Conservation (phyloP, 2,797 vertebrate genomes). For the Pseudomugil tenellus region DNA sequence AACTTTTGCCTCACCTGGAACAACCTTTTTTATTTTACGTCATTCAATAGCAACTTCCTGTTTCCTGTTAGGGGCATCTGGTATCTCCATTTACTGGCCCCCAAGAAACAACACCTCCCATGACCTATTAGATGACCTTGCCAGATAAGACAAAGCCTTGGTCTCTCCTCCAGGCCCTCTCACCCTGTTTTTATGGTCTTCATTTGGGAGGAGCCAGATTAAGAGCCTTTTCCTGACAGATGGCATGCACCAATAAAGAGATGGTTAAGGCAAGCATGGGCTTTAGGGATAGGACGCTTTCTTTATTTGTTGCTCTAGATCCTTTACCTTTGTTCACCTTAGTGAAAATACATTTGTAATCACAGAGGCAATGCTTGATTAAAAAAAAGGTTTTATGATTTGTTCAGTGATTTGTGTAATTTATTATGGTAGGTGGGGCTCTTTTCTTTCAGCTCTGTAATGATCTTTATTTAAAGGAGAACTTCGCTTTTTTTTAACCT, state of each 20-base stretch:
- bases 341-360: background rate
- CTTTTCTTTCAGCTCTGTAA: too few species aligned
- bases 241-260: slow-evolving; percentile 40
- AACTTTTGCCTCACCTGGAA: slow-evolving; percentile 77
- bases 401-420: too few species aligned
- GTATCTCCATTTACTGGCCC: slow-evolving; percentile 71
- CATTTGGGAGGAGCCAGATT: slow-evolving; percentile 53
- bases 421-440: too few species aligned
- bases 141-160: slow-evolving; percentile 61
- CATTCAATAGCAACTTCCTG: slow-evolving; percentile 82
- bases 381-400: too few species aligned
- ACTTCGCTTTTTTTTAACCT: too few species aligned
- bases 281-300: background rate
- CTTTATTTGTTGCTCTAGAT: background rate
- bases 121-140: slow-evolving; percentile 72
- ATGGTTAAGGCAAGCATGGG: slow-evolving; percentile 3
- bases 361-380: background rate
- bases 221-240: slow-evolving; percentile 24
- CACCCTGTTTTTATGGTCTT: slow-evolving; percentile 62
- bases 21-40: slow-evolving; percentile 68
- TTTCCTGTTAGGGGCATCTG: slow-evolving; percentile 84
- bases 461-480: too few species aligned
- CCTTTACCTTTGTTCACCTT: background rate
- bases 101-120: slow-evolving; percentile 75
- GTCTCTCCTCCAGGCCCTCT: slow-evolving; percentile 43